A percentile compares a stretch with the other conserved stretches of the same genome.
These are phyloP conservation scores for Liasis olivaceus DNA, from an alignment of 2,797 vertebrate genomes.

Conservation along the genomic window DNA sequence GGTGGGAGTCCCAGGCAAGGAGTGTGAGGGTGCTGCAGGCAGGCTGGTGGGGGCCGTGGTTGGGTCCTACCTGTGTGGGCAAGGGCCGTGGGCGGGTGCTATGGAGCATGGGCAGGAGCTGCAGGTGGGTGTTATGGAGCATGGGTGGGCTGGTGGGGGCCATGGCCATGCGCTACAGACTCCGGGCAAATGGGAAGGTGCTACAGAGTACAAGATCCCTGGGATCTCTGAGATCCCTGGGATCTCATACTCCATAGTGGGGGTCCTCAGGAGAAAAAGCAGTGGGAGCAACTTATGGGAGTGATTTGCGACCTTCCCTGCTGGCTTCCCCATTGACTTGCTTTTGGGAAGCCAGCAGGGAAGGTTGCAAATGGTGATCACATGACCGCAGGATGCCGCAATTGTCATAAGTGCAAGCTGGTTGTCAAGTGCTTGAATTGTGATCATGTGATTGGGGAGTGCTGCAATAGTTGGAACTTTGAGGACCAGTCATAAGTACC, in stretches of 20 bases:
- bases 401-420: background rate
- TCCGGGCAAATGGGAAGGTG: background rate
- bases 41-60: too few relatives aligned
- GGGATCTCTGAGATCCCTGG: too few relatives aligned
- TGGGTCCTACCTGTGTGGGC: background rate
- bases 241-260: background rate
- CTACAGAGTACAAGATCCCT: background rate
- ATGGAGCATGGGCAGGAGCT: background rate
- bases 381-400: background rate
- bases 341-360: background rate
- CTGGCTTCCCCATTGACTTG: background rate
- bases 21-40: background rate
- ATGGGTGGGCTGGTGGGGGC: background rate
- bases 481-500: background rate
- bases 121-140: background rate
- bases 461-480: background rate
- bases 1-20: background rate
- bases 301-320: background rate
- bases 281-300: background rate
- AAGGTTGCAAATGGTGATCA: background rate
- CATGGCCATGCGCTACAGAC: background rate
- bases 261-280: background rate
- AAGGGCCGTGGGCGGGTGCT: background rate
- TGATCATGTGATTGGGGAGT: too few relatives aligned
- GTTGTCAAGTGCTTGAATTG: background rate